Base-by-base conservation (phyloP, 2,797 vertebrate genomes). In the Sebastes cheni region DNA sequence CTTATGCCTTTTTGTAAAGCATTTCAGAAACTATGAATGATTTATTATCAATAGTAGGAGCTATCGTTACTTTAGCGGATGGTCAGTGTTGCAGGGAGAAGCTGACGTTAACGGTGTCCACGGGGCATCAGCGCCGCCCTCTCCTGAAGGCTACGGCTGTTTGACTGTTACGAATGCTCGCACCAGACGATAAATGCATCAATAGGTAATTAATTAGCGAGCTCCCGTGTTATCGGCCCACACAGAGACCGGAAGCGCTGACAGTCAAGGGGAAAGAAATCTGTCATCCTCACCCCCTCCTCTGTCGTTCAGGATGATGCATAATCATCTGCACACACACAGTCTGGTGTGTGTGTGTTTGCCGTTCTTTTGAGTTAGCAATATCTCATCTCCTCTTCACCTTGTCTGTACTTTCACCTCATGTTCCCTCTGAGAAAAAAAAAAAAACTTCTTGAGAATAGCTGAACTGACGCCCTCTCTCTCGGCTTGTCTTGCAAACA, bases 131-230 rank as follows among this genome's bases (percentile, higher is more conserved):
- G 36, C 58, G 0, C 8, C 22, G 22, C 52, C 5, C n/a, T 0
- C 4, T 13, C 68, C 80, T 67, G 67, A 67, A 82, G 55, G 66
- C 74, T 27, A 32, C 34, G 20, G 69, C 36, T 61, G 77, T 42
- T 67, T 79, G 69, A 81, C 75, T 79, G 65, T 73, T 80, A 81
- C 77, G 59, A 81, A 86, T 62, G 72, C 72, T 83, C 67, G 8
- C 59, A 20, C 50, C 34, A 34, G 79, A 81, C 25, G 55, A 88
- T 86, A 89, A 90, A 88, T 29, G 78, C 83, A 86, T 81, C 81
- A 75, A 50, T 54, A 55, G 85, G 84, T 93, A 82, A 94, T 93
- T 93, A 93, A 93, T 92, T 93, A 91, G 86, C 54, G 4, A 18
- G 65, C 80, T 78, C 76, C 79, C 12, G 80, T 39, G 77, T 92